Conservation (phyloP, 2,797 vertebrate species). For the Antennarius maculatus region DNA sequence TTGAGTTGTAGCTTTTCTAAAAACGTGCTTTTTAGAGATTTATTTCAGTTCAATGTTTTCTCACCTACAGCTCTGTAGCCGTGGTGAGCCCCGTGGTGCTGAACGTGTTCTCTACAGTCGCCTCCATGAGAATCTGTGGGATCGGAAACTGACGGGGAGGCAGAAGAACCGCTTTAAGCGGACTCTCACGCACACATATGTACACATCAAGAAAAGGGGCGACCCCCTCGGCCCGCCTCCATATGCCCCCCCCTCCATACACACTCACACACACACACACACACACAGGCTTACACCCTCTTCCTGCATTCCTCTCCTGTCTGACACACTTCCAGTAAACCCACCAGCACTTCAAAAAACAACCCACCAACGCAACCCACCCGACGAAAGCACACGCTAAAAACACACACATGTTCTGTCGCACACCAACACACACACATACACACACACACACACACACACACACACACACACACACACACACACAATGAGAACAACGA, state of each 20-base stretch:
- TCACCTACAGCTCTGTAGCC: constrained; percentile 10
- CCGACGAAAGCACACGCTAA: constrained; percentile 58
- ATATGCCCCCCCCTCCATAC: constrained; percentile 21
- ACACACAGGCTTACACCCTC: constrained; percentile 44
- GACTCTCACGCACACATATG: constrained; percentile 21
- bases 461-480: constrained; percentile 49
- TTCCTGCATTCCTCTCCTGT: constrained; percentile 75
- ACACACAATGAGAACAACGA: constrained; percentile 36
- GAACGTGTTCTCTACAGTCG: not conserved
- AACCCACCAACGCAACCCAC: constrained; percentile 55
- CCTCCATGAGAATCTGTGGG: constrained; percentile 17
- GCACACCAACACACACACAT: constrained; percentile 40
- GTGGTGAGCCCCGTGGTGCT: not conserved
- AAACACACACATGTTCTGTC: constrained; percentile 46
- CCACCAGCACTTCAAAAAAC: constrained; percentile 72
- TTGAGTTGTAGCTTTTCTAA: no score
- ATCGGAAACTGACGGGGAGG: constrained; percentile 38
- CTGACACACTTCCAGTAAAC: constrained; percentile 80
- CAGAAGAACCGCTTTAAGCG: constrained; percentile 32
- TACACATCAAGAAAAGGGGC: constrained; percentile 41
- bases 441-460: constrained; percentile 44
- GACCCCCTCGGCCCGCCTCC: constrained; percentile 26
- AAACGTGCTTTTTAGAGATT: no score
- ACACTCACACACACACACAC: constrained; percentile 24
- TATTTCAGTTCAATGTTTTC: constrained; percentile 13